These are phyloP conservation scores for Antrozous pallidus DNA, from an alignment of 2,797 vertebrate genomes.

Conservation along the genomic window DNA sequence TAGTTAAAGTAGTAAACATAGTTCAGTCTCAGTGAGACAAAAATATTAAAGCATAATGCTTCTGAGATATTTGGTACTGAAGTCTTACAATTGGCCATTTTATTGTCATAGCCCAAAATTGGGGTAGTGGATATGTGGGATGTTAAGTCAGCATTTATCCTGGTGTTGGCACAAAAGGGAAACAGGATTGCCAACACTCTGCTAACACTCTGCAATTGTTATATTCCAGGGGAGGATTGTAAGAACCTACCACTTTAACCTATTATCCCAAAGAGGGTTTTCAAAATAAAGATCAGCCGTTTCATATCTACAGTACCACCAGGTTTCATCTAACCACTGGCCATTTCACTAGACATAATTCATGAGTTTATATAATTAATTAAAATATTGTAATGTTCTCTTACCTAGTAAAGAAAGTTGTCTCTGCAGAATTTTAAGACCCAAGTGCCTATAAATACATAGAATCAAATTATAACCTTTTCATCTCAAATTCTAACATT, in stretches of 20 bases:
- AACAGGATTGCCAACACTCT: constrained; percentile 5
- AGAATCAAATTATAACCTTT: not conserved
- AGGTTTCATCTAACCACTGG: not conserved
- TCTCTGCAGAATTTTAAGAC: not conserved
- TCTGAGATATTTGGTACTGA: not conserved
- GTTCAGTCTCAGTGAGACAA: not conserved
- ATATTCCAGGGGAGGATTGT: not conserved
- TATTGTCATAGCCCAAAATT: not conserved
- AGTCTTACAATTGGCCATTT: not conserved
- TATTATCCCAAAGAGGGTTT: constrained; percentile 54
- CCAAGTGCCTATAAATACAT: not conserved
- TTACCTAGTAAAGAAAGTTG: not conserved
- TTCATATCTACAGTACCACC: not conserved
- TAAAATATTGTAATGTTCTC: not conserved
- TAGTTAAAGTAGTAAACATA: not conserved
- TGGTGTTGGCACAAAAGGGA: not conserved
- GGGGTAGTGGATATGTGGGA: not conserved
- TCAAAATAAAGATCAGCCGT: constrained; percentile 37
- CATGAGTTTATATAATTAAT: not conserved
- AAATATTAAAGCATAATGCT: not conserved
- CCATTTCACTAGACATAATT: not conserved
- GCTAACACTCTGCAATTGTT: not conserved
- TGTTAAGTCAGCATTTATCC: constrained; percentile 18
- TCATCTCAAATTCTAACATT: not conserved
- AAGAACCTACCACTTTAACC: constrained; percentile 26